These are phyloP conservation scores for Darevskia mixta DNA, from an alignment of 2,797 vertebrate genomes.

Conservation along the genomic window DNA sequence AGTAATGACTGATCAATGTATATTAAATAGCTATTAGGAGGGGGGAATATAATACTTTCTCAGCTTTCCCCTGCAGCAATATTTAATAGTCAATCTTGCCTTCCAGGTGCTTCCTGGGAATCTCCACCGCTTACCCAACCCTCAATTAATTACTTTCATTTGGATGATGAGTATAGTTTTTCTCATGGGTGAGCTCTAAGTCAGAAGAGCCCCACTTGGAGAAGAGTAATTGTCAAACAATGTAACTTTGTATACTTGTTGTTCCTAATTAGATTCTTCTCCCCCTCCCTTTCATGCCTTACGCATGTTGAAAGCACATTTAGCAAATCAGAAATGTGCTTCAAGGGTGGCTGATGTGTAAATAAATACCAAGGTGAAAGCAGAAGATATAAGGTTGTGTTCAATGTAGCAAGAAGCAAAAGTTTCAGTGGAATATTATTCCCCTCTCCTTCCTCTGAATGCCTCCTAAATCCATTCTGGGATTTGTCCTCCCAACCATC, in stretches of 20 bases:
- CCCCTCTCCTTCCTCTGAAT: too few species aligned
- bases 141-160: constrained; percentile 75
- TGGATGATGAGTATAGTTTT: constrained; percentile 61
- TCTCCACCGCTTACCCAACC: constrained; percentile 48
- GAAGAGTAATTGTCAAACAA: constrained; percentile 52
- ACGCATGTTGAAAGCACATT: neutral
- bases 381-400: constrained; percentile 5
- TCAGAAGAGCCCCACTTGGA: constrained; percentile 26
- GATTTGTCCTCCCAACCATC: too few species aligned
- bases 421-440: too few species aligned
- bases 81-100: constrained; percentile 64
- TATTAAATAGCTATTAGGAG: constrained; percentile 68
- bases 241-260: constrained; percentile 17
- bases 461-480: too few species aligned
- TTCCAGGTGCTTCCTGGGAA: constrained; percentile 65
- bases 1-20: constrained; percentile 57
- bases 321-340: constrained; percentile 1
- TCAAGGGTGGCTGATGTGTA: neutral
- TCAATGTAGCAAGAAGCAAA: too few species aligned
- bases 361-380: constrained; percentile 23
- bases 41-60: constrained; percentile 62
- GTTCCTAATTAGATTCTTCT: constrained; percentile 49
- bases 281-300: constrained; percentile 7
- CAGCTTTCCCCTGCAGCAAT: constrained; percentile 43
- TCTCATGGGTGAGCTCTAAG: constrained; percentile 41